Base-by-base conservation (phyloP, 2,797 vertebrate species). In the Agapornis canus region DNA sequence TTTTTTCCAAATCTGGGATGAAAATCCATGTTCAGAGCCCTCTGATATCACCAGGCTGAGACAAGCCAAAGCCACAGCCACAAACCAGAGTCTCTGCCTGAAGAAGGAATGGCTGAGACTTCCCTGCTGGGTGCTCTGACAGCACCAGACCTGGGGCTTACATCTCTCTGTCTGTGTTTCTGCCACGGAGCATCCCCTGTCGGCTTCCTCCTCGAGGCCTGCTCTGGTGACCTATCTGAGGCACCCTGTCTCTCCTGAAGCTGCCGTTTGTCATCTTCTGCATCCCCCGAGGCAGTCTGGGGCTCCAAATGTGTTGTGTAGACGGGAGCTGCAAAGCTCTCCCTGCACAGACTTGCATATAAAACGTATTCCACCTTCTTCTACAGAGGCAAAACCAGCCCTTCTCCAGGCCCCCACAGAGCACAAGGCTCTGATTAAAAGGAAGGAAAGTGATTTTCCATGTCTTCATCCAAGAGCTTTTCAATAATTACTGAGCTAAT, bases 401-500 rank as follows among this genome's bases (percentile, higher is more conserved):
- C 39, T 65, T 49, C 52, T 47, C 45, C 20, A 66, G 23, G n/a
- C 35, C 49, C 42, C 51, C 43, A 10, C 0, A 1, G 63, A 92
- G 48, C 61, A 78, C 66, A 51, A 63, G n/a, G 47, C 65, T 89
- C 70, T 87, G 78, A 92, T 80, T 86, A 82, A 94, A 93, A 92
- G 66, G 56, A 69, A 59, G 20, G 29, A 63, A 90, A 85, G 78
- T 54, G 3, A 80, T 93, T 93, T 97, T 95, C 81, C 8, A 11
- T 27, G 84, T 92, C 64, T 87, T 49, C 89, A 54, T 91, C 93
- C 81, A 80, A 40, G 75, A 71, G 64, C 68, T 63, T 77, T 85
- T 96, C 94, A 95, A 92, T 95, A 94, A 95, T 96, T 95, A 87
- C 95, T 92, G 86, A 96, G 75, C 52, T 95, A 68, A 92, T 95